Evolutionary conservation across 1,140 invertebrate species (phyloP), one percentile per base, ranked within the genome.

Genomic region (Trinorchestia longiramus): DNA sequence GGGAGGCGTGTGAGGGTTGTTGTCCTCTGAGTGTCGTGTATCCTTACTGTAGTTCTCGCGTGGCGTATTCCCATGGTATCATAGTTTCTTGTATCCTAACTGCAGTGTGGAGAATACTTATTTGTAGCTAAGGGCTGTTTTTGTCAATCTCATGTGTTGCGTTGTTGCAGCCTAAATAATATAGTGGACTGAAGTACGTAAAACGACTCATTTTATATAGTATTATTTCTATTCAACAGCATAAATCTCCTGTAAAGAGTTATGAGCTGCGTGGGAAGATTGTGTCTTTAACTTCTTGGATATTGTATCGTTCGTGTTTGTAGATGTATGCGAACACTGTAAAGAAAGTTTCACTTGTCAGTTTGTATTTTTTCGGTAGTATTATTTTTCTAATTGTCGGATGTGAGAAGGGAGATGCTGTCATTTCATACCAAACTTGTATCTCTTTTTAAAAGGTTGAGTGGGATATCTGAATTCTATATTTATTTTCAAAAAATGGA

Each of bases 81-180:
- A 77, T 77, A 77, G 11, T 36, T 53, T 53, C 47, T 53, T 77
- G 62, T 77, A 36, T 36, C 62, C 62, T 77, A 77, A 77, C 62
- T 77, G 28, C 62, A 19, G 62, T 77, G 87, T 95, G 94, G 47
- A 95, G 96, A 95, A 40, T 17, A 77, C 44, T 43, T 77, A 6
- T 95, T 6, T 95, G 87, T 95, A 0, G 44, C 44, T 95, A 95
- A 15, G 62, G 62, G 15, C 62, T 77, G 62, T 77, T 77, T 77
- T 77, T 77, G 1, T 53, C 28, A 36, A 77, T 19, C 62, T 36
- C 28, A 1, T 3, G 3, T 23, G 28, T 77, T 77, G 36, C 11
- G 36, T 23, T 77, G 36, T 77, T 36, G 62, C 62, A 19, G 11
- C 62, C 62, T 28, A 23, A 36, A 77, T 77, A 36, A 23, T 77